phyloP scores from a whole-genome alignment of 2,888 invertebrate species.

The Furcula furcula region DNA sequence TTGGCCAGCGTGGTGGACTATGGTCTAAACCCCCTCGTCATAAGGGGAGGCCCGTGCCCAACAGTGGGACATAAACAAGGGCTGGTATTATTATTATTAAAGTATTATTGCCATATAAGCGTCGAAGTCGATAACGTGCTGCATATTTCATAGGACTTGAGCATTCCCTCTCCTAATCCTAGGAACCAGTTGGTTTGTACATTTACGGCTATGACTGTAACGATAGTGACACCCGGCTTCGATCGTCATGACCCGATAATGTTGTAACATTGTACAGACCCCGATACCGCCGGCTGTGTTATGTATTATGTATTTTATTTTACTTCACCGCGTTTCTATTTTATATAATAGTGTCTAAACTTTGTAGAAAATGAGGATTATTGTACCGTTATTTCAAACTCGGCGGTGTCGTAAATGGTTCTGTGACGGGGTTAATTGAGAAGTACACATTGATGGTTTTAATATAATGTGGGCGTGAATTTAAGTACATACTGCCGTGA shows the following conservation, averaged over 20 bases:
- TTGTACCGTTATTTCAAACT: conserved; percentile 18
- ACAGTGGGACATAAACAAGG: no score
- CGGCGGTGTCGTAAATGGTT: conserved; percentile 6
- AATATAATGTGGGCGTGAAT: neutral
- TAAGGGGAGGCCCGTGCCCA: no score
- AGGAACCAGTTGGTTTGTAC: conserved; percentile 35
- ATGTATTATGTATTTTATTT: conserved; percentile 39
- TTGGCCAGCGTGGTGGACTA: no score
- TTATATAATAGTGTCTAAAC: conserved; percentile 26
- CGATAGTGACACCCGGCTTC: conserved; percentile 49
- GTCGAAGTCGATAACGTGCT: conserved; percentile 26
- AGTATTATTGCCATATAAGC: conserved; percentile 21
- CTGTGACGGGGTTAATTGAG: conserved; percentile 7
- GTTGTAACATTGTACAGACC: conserved; percentile 40
- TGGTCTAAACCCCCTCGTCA: no score
- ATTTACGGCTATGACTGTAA: conserved; percentile 36
- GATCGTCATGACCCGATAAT: conserved; percentile 59
- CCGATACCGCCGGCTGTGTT: conserved; percentile 35
- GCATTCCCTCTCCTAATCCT: conserved; percentile 30
- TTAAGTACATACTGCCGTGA: neutral
- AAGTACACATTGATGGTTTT: neutral
- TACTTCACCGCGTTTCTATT: conserved; percentile 23
- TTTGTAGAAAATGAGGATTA: conserved; percentile 14
- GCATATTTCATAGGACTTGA: conserved; percentile 23
- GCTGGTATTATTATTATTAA: no score